Conservation (phyloP, 1,140 invertebrate species). For the Drosophila takahashii region DNA sequence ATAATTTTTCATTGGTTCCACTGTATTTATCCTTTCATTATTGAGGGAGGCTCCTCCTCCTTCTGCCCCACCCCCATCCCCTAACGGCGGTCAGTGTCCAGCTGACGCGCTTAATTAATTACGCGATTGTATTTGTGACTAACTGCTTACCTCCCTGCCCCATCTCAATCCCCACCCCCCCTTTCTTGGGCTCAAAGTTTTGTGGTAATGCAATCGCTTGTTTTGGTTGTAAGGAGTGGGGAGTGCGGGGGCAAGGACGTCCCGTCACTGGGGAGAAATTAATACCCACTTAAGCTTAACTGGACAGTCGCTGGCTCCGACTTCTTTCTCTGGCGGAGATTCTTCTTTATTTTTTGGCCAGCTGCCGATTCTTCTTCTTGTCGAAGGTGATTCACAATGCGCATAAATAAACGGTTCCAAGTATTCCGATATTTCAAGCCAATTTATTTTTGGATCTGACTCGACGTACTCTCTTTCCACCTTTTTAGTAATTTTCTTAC, state of each 20-base stretch:
- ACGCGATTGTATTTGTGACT: constrained; percentile 82
- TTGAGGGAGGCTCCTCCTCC: constrained; percentile 5
- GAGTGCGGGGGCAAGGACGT: constrained; percentile 23
- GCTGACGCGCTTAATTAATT: constrained; percentile 82
- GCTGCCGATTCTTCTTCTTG: constrained; percentile 24
- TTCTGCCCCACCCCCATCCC: not conserved
- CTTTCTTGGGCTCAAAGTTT: constrained; percentile 42
- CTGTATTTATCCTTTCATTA: constrained; percentile 53
- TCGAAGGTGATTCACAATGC: constrained; percentile 69
- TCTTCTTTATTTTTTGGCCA: constrained; percentile 3
- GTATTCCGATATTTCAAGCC: constrained; percentile 9
- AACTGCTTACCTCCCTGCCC: constrained; percentile 50
- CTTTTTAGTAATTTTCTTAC: not conserved
- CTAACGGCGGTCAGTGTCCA: constrained; percentile 56
- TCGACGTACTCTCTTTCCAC: not conserved
- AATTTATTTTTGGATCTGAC: constrained; percentile 8
- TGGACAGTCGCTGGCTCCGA: constrained; percentile 61
- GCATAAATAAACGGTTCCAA: constrained; percentile 56
- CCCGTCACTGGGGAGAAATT: constrained; percentile 70
- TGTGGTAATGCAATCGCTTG: constrained; percentile 70
- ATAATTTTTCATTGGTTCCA: constrained; percentile 15
- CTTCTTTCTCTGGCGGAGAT: not conserved
- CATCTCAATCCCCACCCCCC: not conserved
- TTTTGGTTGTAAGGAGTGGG: not conserved
- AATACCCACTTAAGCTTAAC: constrained; percentile 82